These are phyloP conservation scores for Hypanus sabinus DNA, from an alignment of 2,113 vertebrate genomes.

Conservation along the genomic window DNA sequence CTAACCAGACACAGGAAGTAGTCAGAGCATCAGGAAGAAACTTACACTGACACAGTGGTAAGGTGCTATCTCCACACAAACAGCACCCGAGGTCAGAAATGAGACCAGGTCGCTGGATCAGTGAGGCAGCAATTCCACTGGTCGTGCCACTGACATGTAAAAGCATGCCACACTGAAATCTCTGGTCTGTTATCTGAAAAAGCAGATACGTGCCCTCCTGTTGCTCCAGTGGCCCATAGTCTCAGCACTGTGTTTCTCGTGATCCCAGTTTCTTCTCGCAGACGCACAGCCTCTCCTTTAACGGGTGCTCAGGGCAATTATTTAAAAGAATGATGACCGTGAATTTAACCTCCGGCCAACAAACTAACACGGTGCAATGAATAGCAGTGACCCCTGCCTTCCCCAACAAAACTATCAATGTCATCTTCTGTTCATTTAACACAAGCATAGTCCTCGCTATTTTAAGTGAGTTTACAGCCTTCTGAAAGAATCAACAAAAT, in stretches of 20 bases:
- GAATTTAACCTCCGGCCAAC: background rate
- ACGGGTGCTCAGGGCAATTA: background rate
- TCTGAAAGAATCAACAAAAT: background rate
- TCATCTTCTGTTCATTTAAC: background rate
- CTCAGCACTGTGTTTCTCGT: background rate
- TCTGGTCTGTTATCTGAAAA: background rate
- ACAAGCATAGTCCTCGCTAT: background rate
- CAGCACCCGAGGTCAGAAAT: too few species aligned
- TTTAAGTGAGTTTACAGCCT: background rate
- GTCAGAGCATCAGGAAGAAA: too few species aligned
- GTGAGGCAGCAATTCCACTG: too few species aligned
- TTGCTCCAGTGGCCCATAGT: background rate
- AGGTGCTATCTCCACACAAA: too few species aligned
- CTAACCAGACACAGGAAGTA: too few species aligned
- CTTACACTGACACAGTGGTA: too few species aligned
- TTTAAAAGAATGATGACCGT: background rate
- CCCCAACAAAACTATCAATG: too few species aligned
- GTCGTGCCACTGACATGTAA: too few species aligned
- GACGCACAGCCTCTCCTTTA: background rate
- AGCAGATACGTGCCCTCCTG: background rate
- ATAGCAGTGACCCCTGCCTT: too few species aligned
- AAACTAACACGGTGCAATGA: background rate
- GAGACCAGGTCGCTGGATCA: too few species aligned
- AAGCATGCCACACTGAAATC: background rate
- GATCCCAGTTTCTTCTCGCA: background rate